These are phyloP conservation scores for Byasa hedistus DNA, from an alignment of 2,888 invertebrate species.

Conservation along the genomic window DNA sequence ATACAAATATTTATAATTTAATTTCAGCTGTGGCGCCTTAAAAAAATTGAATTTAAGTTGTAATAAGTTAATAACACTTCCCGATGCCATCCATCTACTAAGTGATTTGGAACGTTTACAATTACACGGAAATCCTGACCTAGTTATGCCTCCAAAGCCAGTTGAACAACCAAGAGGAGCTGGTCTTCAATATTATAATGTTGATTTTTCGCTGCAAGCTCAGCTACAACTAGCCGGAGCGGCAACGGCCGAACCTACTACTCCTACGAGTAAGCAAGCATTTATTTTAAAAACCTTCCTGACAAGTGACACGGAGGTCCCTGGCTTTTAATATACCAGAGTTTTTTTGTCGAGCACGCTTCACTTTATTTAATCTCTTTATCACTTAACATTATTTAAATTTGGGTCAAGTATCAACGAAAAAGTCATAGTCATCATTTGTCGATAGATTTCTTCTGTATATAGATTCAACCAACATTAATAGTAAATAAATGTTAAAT, in stretches of 20 bases:
- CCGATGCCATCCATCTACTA: conserved; percentile 97
- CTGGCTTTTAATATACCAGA: too few species aligned
- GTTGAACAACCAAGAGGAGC: conserved; percentile 87
- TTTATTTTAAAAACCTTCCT: too few species aligned
- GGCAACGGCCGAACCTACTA: conserved; percentile 86
- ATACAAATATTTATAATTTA: neutral
- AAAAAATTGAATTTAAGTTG: conserved; percentile 95
- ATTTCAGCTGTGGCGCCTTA: conserved; percentile 90
- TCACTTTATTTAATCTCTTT: too few species aligned
- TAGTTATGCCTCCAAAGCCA: conserved; percentile 97
- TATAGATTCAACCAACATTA: too few species aligned
- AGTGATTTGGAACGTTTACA: conserved; percentile 94
- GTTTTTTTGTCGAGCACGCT: too few species aligned
- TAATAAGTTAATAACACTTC: conserved; percentile 96
- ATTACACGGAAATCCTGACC: conserved; percentile 94
- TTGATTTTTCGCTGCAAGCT: conserved; percentile 98
- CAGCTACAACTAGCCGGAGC: conserved; percentile 96
- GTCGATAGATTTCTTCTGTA: too few species aligned
- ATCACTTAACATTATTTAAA: too few species aligned
- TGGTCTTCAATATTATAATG: conserved; percentile 96
- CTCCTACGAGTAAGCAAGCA: conserved; percentile 82
- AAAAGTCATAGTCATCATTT: too few species aligned
- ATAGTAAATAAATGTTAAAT: neutral
- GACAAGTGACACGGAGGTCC: too few species aligned
- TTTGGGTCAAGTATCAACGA: too few species aligned